These are phyloP conservation scores for Chouioia cunea DNA, from an alignment of 2,888 invertebrate genomes.

Conservation along the genomic window DNA sequence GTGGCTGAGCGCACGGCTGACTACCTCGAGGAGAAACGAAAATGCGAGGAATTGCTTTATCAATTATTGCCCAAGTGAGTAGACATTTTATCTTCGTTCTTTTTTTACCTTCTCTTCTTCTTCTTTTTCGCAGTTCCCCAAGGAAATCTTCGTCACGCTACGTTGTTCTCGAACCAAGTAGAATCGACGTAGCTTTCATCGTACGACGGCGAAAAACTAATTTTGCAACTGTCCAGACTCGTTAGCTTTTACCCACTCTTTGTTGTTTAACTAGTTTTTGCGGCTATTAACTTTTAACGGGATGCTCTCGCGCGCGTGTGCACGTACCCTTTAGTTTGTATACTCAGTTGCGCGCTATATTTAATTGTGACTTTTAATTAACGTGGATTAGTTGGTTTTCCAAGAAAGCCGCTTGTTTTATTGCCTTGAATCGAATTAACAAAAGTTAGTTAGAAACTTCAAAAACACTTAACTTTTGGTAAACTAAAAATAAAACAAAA, in stretches of 20 bases:
- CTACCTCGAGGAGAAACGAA: conserved; percentile 97
- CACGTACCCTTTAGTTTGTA: too few relatives aligned
- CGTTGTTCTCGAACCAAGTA: conserved; percentile 11
- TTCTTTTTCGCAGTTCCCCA: conserved; percentile 8
- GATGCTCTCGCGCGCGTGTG: too few relatives aligned
- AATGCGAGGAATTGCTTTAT: conserved; percentile 96
- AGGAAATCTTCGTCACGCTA: conserved; percentile 37
- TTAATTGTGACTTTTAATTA: too few relatives aligned
- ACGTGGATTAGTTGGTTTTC: too few relatives aligned
- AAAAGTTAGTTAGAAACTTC: too few relatives aligned
- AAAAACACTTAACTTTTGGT: too few relatives aligned
- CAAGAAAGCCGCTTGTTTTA: too few relatives aligned
- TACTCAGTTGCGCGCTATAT: too few relatives aligned
- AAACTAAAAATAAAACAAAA: too few relatives aligned
- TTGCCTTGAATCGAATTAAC: too few relatives aligned
- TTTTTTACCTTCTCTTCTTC: neutral
- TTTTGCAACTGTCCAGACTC: conserved; percentile 2
- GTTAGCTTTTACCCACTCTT: conserved; percentile 9
- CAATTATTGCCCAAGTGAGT: conserved; percentile 92
- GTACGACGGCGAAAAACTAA: neutral
- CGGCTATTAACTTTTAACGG: too few relatives aligned
- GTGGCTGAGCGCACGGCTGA: conserved; percentile 97
- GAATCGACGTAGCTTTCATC: conserved; percentile 14
- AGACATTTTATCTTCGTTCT: conserved; percentile 52
- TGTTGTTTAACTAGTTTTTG: too few relatives aligned